Base-by-base conservation (phyloP, 2,888 invertebrate genomes). In the Oxystoma pomonae region DNA sequence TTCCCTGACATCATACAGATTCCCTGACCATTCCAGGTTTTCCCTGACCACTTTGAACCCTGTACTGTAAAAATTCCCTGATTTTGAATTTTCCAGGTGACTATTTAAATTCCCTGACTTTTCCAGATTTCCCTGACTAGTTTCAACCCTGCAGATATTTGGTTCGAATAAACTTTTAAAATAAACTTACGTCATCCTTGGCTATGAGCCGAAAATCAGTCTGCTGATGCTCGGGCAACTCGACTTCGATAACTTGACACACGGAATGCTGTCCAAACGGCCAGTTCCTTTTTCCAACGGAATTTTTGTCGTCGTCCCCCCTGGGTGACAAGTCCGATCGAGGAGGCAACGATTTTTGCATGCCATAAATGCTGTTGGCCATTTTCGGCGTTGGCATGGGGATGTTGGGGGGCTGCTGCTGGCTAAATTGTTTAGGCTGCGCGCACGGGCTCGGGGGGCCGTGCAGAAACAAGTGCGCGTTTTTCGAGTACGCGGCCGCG, bases 401-500 rank as follows among this genome's bases (percentile, higher is more conserved):
- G 53, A 76, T 73, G 68, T 76, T 76, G 3, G 72, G 62, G 7
- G 75, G 76, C 61, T 76, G 75, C 62, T 75, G 70, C 67, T 76
- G 75, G 63, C 74, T 76, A 60, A 76, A 76, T 61, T 74, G 74
- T 59, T 76, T 77, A 16, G 77, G 76, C 58, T 74, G 73, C 63
- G 75, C 75, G 53, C 74, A 72, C 3, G 75, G 75, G 68, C 75
- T 75, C 16, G 73, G 75, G 3, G 76, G 76, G 21, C 70, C 67
- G 21, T 70, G 73, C 2, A 69, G 84, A 72, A 87, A 88, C 74
- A 85, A 85, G 75, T 87, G 86, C 68, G 90, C 90, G 74, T 91
- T 91, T 82, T 91, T 91, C 16, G 92, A 92, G 75, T 89, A 91
- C 1, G 88, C 89, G 20, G 92, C 91, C 21, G 92, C 92, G 74